Evolutionary conservation across 2,888 invertebrate species (phyloP), one percentile per base, ranked within the genome.

Genomic region (Nesidiocoris tenuis): DNA sequence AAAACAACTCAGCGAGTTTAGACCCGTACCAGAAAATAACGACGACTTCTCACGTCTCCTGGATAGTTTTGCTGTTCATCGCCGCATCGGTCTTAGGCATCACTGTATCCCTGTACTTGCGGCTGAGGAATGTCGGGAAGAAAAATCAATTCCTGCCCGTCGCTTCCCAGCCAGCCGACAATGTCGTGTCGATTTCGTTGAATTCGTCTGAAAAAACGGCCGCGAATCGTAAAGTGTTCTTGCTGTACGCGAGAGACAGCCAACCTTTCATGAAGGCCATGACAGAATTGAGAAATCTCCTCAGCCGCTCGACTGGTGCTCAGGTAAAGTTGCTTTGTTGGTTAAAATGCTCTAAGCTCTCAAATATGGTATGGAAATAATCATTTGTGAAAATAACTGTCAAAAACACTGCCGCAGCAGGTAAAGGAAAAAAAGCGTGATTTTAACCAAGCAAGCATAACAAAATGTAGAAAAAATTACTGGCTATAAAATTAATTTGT

Each of bases 261-360:
- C 64, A 17, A 12, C 64, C 63, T 21, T 74, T 74, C 54, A 74
- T 74, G 74, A 18, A 74, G 17, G 64, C 74, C 2, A 74, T 74
- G 64, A 18, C 24, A 12, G 22, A 64, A n/a, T 64, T 74, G 21
- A 63, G 65, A 18, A 54, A 18, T n/a, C 23, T 74, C 19, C 19
- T 74, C 12, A 12, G 55, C 22, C 39, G 21, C 17, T 55, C 55
- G n/a, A 64, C 22, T 1, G 23, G 24, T 9, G 63, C 55, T 3
- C 21, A 55, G 74, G 74, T 74, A 54, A n/a, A 39, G 22, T 18
- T 21, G 18, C 5, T 16, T 17, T 39, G 1, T 19, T n/a, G n/a
- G n/a, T n/a, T n/a, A n/a, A n/a, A n/a, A n/a, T n/a, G n/a, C n/a
- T n/a, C n/a, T n/a, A n/a, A n/a, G n/a, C n/a, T n/a, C n/a, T n/a